These are phyloP conservation scores for Latrodectus elegans DNA, from an alignment of 2,888 invertebrate genomes.

Conservation along the genomic window DNA sequence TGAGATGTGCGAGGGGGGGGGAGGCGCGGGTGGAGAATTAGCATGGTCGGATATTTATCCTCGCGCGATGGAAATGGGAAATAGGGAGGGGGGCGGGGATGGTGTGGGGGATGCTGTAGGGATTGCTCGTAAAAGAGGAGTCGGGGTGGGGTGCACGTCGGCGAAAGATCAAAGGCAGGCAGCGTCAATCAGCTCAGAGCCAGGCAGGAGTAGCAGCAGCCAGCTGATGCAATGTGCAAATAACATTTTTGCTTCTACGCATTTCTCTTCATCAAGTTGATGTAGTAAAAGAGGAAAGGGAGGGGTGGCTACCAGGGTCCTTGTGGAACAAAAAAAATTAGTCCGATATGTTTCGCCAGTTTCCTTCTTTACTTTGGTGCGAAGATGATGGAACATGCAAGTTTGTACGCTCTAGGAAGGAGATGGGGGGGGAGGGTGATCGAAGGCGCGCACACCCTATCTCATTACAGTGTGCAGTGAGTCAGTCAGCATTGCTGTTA, in stretches of 20 bases:
- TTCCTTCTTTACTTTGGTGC: slow-evolving; percentile 41
- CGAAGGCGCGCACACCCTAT: slow-evolving; percentile 49
- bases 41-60: slow-evolving; percentile 68
- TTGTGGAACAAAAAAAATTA: slow-evolving; percentile 60
- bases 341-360: slow-evolving; percentile 57
- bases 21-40: slow-evolving; percentile 60
- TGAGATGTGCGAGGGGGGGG: neutral
- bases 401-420: neutral
- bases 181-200: slow-evolving; percentile 68
- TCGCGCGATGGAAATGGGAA: neutral
- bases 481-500: slow-evolving; percentile 62
- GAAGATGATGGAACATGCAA: slow-evolving; percentile 36
- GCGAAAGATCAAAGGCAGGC: slow-evolving; percentile 66
- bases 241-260: slow-evolving; percentile 69
- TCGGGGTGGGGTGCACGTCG: slow-evolving; percentile 32
- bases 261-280: slow-evolving; percentile 68
- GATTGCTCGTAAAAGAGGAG: slow-evolving; percentile 48
- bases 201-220: slow-evolving; percentile 9
- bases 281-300: slow-evolving; percentile 43
- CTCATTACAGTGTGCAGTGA: slow-evolving; percentile 67
- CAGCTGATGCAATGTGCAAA: slow-evolving; percentile 69
- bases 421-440: neutral
- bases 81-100: slow-evolving; percentile 10
- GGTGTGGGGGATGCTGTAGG: slow-evolving; percentile 15
- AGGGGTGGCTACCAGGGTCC: slow-evolving; percentile 31